Base-by-base conservation (phyloP, 2,113 vertebrate genomes). In the Fulica atra region DNA sequence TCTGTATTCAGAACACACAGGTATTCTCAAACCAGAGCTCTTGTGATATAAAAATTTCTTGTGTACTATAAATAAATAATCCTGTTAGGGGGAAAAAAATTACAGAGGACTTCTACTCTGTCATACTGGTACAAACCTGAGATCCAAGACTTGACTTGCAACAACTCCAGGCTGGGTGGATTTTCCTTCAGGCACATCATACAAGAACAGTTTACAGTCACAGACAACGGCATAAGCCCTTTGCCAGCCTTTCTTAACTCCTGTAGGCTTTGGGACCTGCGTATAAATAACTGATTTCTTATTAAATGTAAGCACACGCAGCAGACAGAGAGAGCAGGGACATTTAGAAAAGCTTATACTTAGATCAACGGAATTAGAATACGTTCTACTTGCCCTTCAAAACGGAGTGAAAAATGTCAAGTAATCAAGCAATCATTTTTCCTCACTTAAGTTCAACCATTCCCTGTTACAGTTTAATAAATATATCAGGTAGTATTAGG, bases 221-320 rank as follows among this genome's bases (percentile, higher is more conserved):
- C 99, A 99, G 42, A 99, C 99, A 89, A 99, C 98, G 1, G 99
- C 99, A 9, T 98, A 99, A 4, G 99, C 99, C 71, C 99, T 98
- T 97, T 99, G 99, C 99, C 99, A 99, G 14, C 99, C 99, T 59
- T 99, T 99, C 97, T 99, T 99, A 97, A 99, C 99, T 8, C 99
- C 99, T 1, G 99, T 99, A 51, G 99, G 99, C 96, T 99, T 99
- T 3, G 99, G 99, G 93, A 99, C 98, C 99, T 99, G 84, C 10
- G 15, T 71, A 93, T 21, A 89, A 91, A 89, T 54, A 86, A 89
- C 2, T 90, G 66, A 91, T 93, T 81, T 40, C 64, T 96, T 88
- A 96, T 93, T 92, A 86, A 11, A 19, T 50, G 44, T 57, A 88
- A 74, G 80, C 44, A 81, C 31, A 88, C 20, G 59, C 14, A 92